A percentile compares a stretch with the other conserved stretches of the same genome.
Evolutionary conservation across 2,113 vertebrate genomes (phyloP).

Genomic region (Glaucomys volans): DNA sequence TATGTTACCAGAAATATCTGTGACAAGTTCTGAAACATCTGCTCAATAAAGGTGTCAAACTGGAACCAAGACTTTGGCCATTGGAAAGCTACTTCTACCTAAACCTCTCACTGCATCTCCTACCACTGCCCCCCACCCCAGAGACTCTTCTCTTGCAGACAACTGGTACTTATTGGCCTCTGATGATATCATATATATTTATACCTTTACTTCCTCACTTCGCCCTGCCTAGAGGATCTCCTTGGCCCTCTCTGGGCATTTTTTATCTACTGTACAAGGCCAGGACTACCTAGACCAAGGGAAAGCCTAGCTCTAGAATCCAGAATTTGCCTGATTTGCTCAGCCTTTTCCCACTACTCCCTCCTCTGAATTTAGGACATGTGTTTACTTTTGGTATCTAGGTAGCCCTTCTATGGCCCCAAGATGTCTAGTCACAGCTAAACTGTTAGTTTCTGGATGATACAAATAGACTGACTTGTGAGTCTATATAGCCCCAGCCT

Average conservation of each 20-base stretch:
- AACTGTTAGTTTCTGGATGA: slow-evolving; percentile 1
- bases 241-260: background rate
- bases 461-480: background rate
- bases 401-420: background rate
- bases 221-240: background rate
- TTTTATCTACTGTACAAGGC: background rate
- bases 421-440: background rate
- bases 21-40: slow-evolving; percentile 28
- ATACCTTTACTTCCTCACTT: background rate
- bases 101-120: background rate
- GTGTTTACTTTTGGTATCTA: background rate
- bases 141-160: background rate
- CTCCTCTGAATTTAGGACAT: background rate
- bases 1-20: background rate
- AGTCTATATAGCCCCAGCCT: background rate
- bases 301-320: background rate
- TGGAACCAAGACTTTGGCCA: background rate
- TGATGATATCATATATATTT: background rate
- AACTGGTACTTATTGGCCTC: background rate
- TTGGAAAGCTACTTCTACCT: background rate
- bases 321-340: slow-evolving; percentile 11
- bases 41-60: background rate
- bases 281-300: background rate
- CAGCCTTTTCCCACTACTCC: background rate
- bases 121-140: background rate